Conservation (phyloP, 2,797 vertebrate genomes). For the Cuniculus paca region DNA sequence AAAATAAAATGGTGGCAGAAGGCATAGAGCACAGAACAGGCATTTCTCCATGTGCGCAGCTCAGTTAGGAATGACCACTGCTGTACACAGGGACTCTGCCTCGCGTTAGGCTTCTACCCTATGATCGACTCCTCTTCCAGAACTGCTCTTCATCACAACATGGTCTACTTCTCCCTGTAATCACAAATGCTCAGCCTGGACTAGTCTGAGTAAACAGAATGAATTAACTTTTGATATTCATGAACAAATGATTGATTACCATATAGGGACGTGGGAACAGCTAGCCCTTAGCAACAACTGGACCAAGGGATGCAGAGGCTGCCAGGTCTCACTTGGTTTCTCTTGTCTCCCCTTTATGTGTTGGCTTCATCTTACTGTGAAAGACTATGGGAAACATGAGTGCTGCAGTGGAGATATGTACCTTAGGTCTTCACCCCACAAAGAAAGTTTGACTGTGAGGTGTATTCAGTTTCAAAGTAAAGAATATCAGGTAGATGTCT, state of each 20-base stretch:
- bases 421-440: not conserved
- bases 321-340: not conserved
- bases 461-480: conserved; percentile 45
- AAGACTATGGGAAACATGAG: not conserved
- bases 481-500: not conserved
- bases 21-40: not conserved
- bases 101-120: not conserved
- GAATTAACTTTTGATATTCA: not conserved
- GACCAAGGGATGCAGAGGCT: not conserved
- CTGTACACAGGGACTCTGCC: not conserved
- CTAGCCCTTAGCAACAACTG: not conserved
- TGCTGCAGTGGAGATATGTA: not conserved
- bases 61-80: not conserved
- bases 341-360: not conserved
- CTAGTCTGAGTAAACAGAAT: not conserved
- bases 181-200: not conserved
- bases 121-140: not conserved
- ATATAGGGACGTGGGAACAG: not conserved
- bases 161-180: not conserved
- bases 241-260: not conserved
- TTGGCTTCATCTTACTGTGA: conserved; percentile 3
- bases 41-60: not conserved
- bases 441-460: not conserved
- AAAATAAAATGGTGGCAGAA: conserved; percentile 56
- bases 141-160: not conserved